Evolutionary conservation across 2,888 invertebrate genomes (phyloP), one percentile per base, ranked within the genome.

Genomic region (Dinocampus coccinellae): DNA sequence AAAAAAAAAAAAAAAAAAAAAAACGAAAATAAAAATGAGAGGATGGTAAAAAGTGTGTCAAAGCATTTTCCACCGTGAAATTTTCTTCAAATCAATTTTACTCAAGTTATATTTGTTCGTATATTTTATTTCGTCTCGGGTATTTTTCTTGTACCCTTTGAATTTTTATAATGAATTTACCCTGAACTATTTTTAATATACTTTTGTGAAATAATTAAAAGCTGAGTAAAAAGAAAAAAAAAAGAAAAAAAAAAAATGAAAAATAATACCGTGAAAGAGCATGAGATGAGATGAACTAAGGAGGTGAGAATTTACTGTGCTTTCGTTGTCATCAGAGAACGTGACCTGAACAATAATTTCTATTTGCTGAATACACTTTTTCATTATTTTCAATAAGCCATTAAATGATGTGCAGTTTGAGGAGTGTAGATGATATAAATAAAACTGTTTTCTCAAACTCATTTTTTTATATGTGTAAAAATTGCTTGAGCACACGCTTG

Each of bases 301-400:
- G n/a, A 20, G 0, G 16, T 3, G 6, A 47, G 6, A 47, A n/a
- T 47, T 47, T 7, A 47, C 16, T 47, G 16, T 55, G 7, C 55
- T 24, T 13, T 7, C 20, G n/a, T 20, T 42, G 42, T 62, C 20
- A 61, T 22, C 24, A 9, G 22, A 10, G 62, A 62, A 62, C 62
- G 62, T 62, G 62, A 42, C 62, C 9, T 24, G 16, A 62, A 39
- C 62, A 62, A 62, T 39, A 26, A 62, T 62, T 42, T 62, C n/a
- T 16, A 16, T 39, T 42, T 55, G 29, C 29, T 55, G 24, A 29
- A 55, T 55, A 55, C 9, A 47, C 47, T 47, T 47, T 47, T 47
- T 47, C 47, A 47, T 16, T 47, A 47, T 16, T 16, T 7, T 47
- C 47, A 47, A n/a, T 16, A 47, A 16, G 47, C n/a, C n/a, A n/a